These are phyloP conservation scores for Dasyprocta punctata DNA, from an alignment of 2,113 vertebrate genomes.

Conservation along the genomic window DNA sequence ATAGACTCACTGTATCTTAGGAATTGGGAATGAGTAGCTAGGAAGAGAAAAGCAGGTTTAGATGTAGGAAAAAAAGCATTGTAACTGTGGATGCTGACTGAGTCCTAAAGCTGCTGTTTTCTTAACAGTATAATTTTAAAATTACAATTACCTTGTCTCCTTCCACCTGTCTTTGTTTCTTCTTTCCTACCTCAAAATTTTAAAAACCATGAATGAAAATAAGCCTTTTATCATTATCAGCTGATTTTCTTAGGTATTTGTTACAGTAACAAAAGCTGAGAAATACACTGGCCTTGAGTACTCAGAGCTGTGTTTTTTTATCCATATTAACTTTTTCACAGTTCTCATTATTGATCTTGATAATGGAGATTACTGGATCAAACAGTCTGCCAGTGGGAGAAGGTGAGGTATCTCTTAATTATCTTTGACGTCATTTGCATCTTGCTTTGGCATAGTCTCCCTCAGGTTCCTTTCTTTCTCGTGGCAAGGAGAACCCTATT, in stretches of 20 bases:
- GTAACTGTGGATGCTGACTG: background rate
- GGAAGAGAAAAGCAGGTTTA: background rate
- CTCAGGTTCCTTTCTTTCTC: background rate
- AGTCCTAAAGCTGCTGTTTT: background rate
- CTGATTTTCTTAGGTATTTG: background rate
- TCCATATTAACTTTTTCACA: background rate
- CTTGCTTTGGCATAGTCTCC: background rate
- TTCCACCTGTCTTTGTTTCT: background rate
- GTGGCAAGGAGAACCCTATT: background rate
- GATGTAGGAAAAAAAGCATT: background rate
- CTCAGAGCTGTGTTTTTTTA: background rate
- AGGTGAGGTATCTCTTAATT: background rate
- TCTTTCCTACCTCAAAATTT: background rate
- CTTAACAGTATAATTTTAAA: background rate
- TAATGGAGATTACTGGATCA: background rate
- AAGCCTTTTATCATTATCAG: background rate
- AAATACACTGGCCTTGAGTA: background rate
- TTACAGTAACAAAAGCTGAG: background rate
- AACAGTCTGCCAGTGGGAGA: background rate
- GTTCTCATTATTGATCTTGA: background rate
- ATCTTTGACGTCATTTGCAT: background rate
- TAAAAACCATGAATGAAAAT: background rate
- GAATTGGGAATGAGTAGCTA: background rate
- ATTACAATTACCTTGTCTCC: background rate
- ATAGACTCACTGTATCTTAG: background rate